Conservation (phyloP, 2,113 vertebrate species). For the Triplophysa rosa region DNA sequence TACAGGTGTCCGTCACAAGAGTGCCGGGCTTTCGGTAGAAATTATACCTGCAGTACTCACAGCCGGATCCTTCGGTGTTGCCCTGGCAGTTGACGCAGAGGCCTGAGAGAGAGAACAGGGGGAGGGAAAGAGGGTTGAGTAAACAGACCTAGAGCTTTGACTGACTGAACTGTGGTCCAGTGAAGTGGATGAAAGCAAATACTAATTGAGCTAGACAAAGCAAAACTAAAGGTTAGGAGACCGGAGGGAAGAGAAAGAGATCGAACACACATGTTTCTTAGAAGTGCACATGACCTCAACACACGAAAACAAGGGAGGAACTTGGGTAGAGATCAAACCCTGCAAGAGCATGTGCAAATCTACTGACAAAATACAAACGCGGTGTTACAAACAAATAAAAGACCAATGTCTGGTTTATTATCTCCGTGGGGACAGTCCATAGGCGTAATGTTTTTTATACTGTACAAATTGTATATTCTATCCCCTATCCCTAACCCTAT, state of each 20-base stretch:
- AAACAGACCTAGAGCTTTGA: conserved; percentile 42
- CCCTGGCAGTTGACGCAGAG: conserved; percentile 78
- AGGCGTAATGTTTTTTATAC: no score
- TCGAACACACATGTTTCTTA: not conserved
- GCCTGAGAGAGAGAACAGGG: conserved; percentile 66
- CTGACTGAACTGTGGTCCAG: conserved; percentile 46
- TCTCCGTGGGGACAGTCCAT: no score
- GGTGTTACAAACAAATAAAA: conserved; percentile 1
- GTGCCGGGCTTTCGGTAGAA: conserved; percentile 68
- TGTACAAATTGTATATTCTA: no score
- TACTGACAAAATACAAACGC: not conserved
- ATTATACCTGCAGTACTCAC: conserved; percentile 77
- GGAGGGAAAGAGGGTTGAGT: conserved; percentile 37
- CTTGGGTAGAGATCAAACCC: not conserved
- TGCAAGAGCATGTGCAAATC: conserved; percentile 4
- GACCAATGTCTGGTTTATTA: no score
- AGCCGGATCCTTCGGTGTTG: conserved; percentile 76
- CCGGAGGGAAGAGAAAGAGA: not conserved
- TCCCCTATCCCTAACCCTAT: no score
- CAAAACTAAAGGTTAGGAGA: conserved; percentile 11
- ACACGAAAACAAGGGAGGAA: conserved; percentile 4
- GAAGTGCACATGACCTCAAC: not conserved
- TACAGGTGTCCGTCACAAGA: conserved; percentile 59
- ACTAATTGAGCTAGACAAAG: conserved; percentile 13
- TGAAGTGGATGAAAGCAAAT: conserved; percentile 3